Percentiles rank a stretch among this genome's conserved stretches.
These are phyloP conservation scores for Numenius arquata DNA, from an alignment of 2,113 vertebrate species.

Conservation along the genomic window DNA sequence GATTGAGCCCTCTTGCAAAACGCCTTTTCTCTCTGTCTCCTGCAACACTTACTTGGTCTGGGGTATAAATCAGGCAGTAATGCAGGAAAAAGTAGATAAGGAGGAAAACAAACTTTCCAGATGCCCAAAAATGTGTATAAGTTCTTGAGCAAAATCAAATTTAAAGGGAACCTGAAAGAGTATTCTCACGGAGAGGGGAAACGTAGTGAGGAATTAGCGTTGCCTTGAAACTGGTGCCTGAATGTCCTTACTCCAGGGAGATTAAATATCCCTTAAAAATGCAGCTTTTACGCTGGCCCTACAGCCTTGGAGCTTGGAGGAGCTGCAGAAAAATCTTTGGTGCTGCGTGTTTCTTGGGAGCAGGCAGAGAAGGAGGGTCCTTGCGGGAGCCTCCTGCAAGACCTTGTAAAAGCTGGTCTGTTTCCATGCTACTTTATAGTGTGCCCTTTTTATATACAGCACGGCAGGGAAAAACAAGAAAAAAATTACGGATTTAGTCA, in stretches of 20 bases:
- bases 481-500: background rate
- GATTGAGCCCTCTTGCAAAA: background rate
- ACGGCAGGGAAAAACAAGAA: background rate
- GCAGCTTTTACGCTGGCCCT: background rate
- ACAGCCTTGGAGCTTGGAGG: background rate
- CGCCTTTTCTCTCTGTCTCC: background rate
- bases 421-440: background rate
- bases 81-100: background rate
- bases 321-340: background rate
- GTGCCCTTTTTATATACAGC: background rate
- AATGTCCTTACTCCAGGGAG: background rate
- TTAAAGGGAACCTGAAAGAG: background rate
- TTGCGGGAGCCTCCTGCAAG: background rate
- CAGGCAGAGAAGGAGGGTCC: background rate
- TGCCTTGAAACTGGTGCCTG: background rate
- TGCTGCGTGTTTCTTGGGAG: background rate
- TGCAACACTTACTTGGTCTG: background rate
- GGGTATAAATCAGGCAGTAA: background rate
- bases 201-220: background rate
- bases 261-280: background rate
- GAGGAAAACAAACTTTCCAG: background rate
- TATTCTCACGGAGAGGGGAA: background rate
- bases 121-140: background rate
- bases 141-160: background rate
- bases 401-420: background rate